A percentile compares a stretch with the other conserved stretches of the same genome.
Conservation (phyloP, 1,140 invertebrate species). For the Acromyrmex echinatior region DNA sequence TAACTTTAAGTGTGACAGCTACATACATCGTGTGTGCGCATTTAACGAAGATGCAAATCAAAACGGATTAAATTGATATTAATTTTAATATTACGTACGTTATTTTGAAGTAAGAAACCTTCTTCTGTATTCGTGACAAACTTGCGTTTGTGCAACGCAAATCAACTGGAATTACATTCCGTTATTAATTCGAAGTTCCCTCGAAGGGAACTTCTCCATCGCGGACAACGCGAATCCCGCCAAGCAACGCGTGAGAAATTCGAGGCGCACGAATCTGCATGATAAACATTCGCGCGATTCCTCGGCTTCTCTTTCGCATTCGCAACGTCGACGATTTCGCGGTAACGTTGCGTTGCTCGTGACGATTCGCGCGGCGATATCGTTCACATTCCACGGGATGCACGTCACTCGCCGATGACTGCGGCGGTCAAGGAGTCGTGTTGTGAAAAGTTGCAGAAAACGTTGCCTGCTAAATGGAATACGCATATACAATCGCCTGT, state of each 20-base stretch:
- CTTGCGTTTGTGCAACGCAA: not conserved
- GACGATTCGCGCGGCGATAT: conserved; percentile 81
- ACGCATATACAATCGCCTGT: not conserved
- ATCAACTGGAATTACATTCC: not conserved
- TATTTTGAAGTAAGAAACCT: not conserved
- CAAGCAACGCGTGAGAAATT: conserved; percentile 27
- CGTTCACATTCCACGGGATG: conserved; percentile 81
- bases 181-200: conserved; percentile 15
- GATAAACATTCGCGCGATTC: conserved; percentile 58
- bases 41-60: conserved; percentile 18
- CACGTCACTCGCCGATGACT: conserved; percentile 77
- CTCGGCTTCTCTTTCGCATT: conserved; percentile 48
- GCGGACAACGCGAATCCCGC: not conserved
- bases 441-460: conserved; percentile 52
- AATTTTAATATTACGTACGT: not conserved
- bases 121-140: not conserved
- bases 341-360: conserved; percentile 50
- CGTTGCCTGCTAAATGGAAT: not conserved
- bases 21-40: not conserved
- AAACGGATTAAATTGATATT: conserved; percentile 1
- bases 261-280: conserved; percentile 49
- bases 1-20: not conserved
- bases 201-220: not conserved
- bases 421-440: conserved; percentile 2
- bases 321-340: conserved; percentile 56